A percentile compares a stretch with the other conserved stretches of the same genome.
These are phyloP conservation scores for Lasioglossum morio DNA, from an alignment of 2,888 invertebrate genomes.

Conservation along the genomic window DNA sequence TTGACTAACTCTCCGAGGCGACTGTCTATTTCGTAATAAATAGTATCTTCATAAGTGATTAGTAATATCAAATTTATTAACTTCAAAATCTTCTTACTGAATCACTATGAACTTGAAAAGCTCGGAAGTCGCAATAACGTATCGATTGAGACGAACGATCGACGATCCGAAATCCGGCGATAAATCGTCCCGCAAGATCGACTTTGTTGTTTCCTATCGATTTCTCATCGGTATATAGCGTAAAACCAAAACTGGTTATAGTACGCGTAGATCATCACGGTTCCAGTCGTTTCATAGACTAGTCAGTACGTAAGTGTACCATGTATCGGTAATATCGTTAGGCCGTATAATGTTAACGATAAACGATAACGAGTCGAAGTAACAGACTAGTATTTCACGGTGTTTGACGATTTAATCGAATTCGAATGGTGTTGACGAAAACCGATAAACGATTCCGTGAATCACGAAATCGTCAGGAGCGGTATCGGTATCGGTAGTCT, in stretches of 20 bases:
- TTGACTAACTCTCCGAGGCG: too few species aligned
- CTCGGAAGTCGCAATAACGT: neutral
- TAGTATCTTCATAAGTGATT: neutral
- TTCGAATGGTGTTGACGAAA: neutral
- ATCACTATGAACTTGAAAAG: neutral
- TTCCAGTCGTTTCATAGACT: conserved; percentile 53
- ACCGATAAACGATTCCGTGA: neutral
- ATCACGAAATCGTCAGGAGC: conserved; percentile 11
- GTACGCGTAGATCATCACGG: conserved; percentile 38
- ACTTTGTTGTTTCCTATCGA: conserved; percentile 51
- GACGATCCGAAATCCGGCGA: conserved; percentile 23
- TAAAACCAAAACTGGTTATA: conserved; percentile 40
- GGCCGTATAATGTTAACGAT: conserved; percentile 31
- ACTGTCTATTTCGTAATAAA: neutral
- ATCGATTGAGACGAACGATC: neutral
- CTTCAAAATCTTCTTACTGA: too few species aligned
- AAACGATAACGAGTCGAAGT: conserved; percentile 30
- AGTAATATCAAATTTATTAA: too few species aligned
- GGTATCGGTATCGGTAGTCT: conserved; percentile 18
- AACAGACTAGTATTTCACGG: conserved; percentile 35
- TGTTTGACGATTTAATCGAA: conserved; percentile 21
- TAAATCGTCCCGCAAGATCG: conserved; percentile 18
- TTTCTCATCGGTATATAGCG: conserved; percentile 48
- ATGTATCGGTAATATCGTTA: conserved; percentile 48
- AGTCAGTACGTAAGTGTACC: conserved; percentile 44